These are phyloP conservation scores for Hestina assimilis DNA, from an alignment of 1,140 invertebrate species.

Conservation along the genomic window DNA sequence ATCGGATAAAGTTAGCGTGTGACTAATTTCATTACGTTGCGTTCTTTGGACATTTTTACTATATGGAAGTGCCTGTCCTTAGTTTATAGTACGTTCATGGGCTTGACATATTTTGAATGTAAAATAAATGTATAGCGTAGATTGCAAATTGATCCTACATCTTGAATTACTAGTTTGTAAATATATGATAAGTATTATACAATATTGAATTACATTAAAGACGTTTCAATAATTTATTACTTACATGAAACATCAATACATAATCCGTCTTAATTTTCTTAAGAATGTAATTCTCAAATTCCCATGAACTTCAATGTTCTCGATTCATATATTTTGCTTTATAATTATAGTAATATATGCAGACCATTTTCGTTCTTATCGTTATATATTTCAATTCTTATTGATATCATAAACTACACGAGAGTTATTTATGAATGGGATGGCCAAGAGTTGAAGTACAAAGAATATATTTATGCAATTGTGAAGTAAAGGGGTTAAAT, in stretches of 20 bases:
- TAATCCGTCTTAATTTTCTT: background rate
- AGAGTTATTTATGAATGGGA: constrained; percentile 17
- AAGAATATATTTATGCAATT: background rate
- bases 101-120: too few relatives aligned
- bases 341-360: constrained; percentile 5
- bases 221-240: background rate
- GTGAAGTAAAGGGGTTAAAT: too few relatives aligned
- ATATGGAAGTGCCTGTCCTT: too few relatives aligned
- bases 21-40: too few relatives aligned
- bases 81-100: too few relatives aligned
- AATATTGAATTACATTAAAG: too few relatives aligned
- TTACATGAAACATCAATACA: background rate
- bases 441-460: background rate
- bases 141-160: too few relatives aligned
- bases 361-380: constrained; percentile 6
- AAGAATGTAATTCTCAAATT: background rate
- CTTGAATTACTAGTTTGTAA: too few relatives aligned
- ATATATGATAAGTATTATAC: too few relatives aligned
- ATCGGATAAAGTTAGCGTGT: too few relatives aligned
- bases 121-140: too few relatives aligned
- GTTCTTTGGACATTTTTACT: too few relatives aligned
- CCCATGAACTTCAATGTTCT: constrained; percentile 1
- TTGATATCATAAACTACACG: constrained; percentile 15
- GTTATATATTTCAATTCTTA: constrained; percentile 4
- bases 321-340: background rate